These are phyloP conservation scores for Oppia nitens DNA, from an alignment of 1,140 invertebrate species.

Conservation along the genomic window DNA sequence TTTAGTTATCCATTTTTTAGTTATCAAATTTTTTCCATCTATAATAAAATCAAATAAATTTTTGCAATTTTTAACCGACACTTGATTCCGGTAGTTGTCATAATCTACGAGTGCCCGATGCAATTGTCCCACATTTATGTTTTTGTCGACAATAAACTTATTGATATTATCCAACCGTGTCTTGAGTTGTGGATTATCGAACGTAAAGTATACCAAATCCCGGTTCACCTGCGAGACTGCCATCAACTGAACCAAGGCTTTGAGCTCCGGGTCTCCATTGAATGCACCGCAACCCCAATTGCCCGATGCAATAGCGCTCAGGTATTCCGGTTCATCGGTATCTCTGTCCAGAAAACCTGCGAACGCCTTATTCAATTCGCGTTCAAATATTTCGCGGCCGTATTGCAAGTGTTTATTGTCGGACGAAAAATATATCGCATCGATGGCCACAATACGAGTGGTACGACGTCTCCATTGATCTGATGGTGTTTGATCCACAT, in stretches of 20 bases:
- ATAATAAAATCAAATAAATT: no score
- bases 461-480: neutral
- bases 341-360: constrained; percentile 47
- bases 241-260: constrained; percentile 76
- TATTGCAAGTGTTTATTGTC: neutral
- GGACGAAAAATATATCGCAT: constrained; percentile 14
- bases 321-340: constrained; percentile 23
- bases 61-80: no score
- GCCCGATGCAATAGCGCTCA: constrained; percentile 63
- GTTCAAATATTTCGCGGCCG: neutral
- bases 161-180: no score
- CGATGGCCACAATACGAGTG: constrained; percentile 4
- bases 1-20: no score
- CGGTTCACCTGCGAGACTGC: constrained; percentile 49
- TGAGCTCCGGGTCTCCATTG: constrained; percentile 63
- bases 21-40: no score
- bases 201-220: constrained; percentile 60
- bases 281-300: constrained; percentile 96
- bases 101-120: no score
- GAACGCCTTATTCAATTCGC: constrained; percentile 33
- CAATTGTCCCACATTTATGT: no score
- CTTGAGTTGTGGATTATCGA: no score
- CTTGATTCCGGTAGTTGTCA: no score
- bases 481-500: neutral
- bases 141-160: no score